phyloP scores from a whole-genome alignment of 2,888 invertebrate genomes.

The Aphodius sticticus region DNA sequence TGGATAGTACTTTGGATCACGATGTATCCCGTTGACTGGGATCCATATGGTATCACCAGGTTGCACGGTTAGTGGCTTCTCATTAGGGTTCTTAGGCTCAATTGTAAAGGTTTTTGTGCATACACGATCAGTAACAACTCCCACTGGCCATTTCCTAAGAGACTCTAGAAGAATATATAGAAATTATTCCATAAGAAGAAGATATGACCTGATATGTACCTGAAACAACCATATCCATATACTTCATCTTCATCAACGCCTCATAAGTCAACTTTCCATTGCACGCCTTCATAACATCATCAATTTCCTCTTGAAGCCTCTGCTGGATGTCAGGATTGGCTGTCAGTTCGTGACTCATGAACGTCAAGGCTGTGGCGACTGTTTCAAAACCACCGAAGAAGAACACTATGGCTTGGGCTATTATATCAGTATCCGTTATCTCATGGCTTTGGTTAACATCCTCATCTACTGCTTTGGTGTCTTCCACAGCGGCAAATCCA shows the following conservation, averaged over 20 bases:
- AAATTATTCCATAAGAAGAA: not conserved
- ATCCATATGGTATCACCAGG: conserved; percentile 43
- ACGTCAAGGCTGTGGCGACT: conserved; percentile 61
- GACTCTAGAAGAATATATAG: conserved; percentile 40
- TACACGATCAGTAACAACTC: conserved; percentile 42
- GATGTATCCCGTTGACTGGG: conserved; percentile 49
- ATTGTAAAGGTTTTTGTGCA: conserved; percentile 47
- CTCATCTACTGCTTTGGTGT: conserved; percentile 13
- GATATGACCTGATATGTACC: conserved; percentile 13
- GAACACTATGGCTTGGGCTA: conserved; percentile 65
- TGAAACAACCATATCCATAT: conserved; percentile 67
- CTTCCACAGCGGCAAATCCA: conserved; percentile 39
- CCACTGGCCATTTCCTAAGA: conserved; percentile 50
- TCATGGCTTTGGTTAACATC: conserved; percentile 29
- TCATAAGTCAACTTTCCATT: conserved; percentile 61
- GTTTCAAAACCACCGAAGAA: conserved; percentile 65
- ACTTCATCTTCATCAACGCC: conserved; percentile 63
- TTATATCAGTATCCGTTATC: conserved; percentile 60
- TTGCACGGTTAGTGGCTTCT: conserved; percentile 40
- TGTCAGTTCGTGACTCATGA: conserved; percentile 67
- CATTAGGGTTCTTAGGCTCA: conserved; percentile 39
- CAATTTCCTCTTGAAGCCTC: conserved; percentile 65
- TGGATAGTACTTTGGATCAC: conserved; percentile 49
- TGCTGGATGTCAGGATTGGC: conserved; percentile 67
- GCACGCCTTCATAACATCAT: conserved; percentile 47